Evolutionary conservation across 2,888 invertebrate species (phyloP).

Genomic region (Phasia obesa): DNA sequence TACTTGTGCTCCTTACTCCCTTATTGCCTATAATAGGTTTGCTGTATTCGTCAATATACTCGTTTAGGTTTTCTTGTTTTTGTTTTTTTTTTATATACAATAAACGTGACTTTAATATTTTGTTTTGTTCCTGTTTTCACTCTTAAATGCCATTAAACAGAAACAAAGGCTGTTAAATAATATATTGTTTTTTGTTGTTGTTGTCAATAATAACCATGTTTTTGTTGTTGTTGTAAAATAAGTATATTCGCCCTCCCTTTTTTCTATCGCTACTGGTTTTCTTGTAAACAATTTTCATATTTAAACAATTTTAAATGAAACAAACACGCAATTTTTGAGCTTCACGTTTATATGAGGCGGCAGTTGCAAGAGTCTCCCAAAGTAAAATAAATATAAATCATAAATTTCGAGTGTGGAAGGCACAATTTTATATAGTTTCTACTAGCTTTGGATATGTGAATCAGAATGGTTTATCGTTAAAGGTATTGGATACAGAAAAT

Average conservation of each 20-base stretch:
- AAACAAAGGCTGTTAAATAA: constrained; percentile 20
- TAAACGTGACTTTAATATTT: constrained; percentile 59
- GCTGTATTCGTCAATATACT: too few relatives aligned
- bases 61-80: background rate
- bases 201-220: constrained; percentile 47
- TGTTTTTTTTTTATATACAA: background rate
- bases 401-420: too few relatives aligned
- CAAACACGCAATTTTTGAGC: constrained; percentile 56
- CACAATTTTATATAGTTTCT: too few relatives aligned
- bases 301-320: constrained; percentile 45
- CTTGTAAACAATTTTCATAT: constrained; percentile 56
- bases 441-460: too few relatives aligned
- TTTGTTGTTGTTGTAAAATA: constrained; percentile 19
- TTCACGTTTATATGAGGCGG: constrained; percentile 11
- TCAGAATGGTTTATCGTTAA: too few relatives aligned
- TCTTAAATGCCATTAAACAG: background rate
- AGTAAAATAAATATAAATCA: too few relatives aligned
- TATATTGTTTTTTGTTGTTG: constrained; percentile 34
- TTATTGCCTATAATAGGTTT: background rate
- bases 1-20: background rate
- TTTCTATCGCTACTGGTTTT: background rate
- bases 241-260: background rate
- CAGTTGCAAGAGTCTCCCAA: background rate
- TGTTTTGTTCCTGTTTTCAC: background rate
- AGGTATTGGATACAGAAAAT: too few relatives aligned